Base-by-base conservation (phyloP, 2,113 vertebrate species). In the Thunnus maccoyii region DNA sequence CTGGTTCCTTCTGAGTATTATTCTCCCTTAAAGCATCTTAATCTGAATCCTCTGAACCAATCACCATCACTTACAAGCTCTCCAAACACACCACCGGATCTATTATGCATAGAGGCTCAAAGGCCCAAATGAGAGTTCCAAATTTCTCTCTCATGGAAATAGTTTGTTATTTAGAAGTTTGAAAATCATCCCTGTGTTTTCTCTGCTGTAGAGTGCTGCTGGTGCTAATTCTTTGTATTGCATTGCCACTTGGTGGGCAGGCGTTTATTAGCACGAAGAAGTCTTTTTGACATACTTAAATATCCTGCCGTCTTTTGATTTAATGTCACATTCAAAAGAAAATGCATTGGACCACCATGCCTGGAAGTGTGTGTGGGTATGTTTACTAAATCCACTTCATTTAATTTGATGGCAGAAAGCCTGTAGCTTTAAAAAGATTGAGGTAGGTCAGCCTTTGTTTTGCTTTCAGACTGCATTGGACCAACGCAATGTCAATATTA, bases 151-250 rank as follows among this genome's bases (percentile, higher is more conserved):
- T 64, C 64, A 82, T 76, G 44, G 44, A 64, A 70, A 65, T 58
- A n/a, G 50, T 81, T 69, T 76, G 62, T 76, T 62, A 62, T 67
- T 67, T 77, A 76, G 30, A 22, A 54, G 30, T 30, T 62, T n/a
- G 66, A 58, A 65, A 76, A 64, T 70, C 25, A 27, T 44, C 58
- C 27, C n/a, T 9, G 13, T 58, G 41, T n/a, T 22, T n/a, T 17
- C 18, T 50, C 18, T 14, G 44, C 20, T 66, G 15, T 22, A 6
- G 47, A 10, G 47, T 30, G 22, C 55, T 54, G 41, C 41, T 68
- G 73, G 50, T 76, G 63, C 18, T 25, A 47, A 56, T 64, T 36
- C 25, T 36, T 25, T 64, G 36, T 12, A 2, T 9, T 72, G 16
- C 1, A 47, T 30, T 60, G 69, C 30, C 30, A 52, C 70, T 60